These are phyloP conservation scores for Podabrus alpinus DNA, from an alignment of 2,888 invertebrate species.

Conservation along the genomic window DNA sequence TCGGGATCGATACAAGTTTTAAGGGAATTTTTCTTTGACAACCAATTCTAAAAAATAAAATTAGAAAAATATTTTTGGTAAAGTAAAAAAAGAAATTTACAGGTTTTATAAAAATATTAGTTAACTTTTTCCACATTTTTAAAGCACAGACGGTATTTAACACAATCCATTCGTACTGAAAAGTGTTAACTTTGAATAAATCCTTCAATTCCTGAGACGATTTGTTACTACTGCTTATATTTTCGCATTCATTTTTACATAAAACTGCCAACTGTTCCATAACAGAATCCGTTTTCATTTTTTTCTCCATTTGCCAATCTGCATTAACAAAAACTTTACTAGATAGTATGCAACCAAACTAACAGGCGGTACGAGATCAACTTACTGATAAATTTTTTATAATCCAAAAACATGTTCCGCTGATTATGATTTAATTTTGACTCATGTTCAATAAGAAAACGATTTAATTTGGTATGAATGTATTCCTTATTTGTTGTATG, in stretches of 20 bases:
- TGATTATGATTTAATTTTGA: conserved; percentile 39
- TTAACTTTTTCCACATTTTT: conserved; percentile 46
- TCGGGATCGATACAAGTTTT: conserved; percentile 46
- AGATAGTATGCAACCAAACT: conserved; percentile 14
- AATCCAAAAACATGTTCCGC: conserved; percentile 40
- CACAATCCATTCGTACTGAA: conserved; percentile 50
- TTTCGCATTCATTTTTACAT: conserved; percentile 41
- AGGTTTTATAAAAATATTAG: conserved; percentile 43
- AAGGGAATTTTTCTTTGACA: conserved; percentile 53
- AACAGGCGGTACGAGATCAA: conserved; percentile 3
- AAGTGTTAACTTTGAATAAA: conserved; percentile 46
- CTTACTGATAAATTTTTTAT: conserved; percentile 44
- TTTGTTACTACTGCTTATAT: conserved; percentile 37
- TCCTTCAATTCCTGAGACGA: conserved; percentile 44
- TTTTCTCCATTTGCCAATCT: conserved; percentile 48
- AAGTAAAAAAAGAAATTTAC: conserved; percentile 34
- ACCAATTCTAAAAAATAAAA: conserved; percentile 57
- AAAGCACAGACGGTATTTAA: conserved; percentile 46
- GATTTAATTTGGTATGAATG: conserved; percentile 39
- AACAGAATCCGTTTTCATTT: conserved; percentile 40
- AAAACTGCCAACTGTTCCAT: conserved; percentile 45
- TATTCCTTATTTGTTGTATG: conserved; percentile 38
- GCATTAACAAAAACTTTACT: conserved; percentile 9
- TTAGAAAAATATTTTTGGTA: neutral
- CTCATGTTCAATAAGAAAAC: conserved; percentile 42